phyloP scores from a whole-genome alignment of 2,797 vertebrate species.

The Sebastes kiyomatsui region DNA sequence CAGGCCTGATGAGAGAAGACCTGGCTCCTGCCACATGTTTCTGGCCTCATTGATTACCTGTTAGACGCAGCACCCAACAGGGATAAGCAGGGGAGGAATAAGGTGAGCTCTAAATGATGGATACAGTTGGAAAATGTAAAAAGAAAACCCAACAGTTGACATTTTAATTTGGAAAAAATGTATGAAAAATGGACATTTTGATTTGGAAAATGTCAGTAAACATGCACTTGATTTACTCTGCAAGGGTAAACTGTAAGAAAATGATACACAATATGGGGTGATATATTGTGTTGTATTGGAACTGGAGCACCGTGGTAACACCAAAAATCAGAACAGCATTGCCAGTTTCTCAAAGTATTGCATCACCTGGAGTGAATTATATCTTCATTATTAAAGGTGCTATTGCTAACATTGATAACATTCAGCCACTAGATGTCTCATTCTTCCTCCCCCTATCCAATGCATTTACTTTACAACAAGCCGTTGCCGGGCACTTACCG shows the following conservation, averaged over 20 bases:
- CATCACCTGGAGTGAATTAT: neutral
- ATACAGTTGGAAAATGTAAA: neutral
- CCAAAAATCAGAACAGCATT: no score
- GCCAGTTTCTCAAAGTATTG: neutral
- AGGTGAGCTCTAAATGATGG: neutral
- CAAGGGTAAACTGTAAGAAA: neutral
- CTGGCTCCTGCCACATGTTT: conserved; percentile 1
- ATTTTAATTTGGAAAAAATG: neutral
- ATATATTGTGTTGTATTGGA: neutral
- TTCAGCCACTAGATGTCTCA: no score
- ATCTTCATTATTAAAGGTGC: no score
- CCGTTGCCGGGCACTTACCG: no score
- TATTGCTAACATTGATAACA: no score
- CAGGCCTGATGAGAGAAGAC: conserved; percentile 40
- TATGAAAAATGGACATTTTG: neutral
- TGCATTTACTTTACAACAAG: no score
- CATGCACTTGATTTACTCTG: neutral
- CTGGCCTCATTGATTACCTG: conserved; percentile 66
- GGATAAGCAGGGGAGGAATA: neutral
- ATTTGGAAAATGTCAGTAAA: neutral
- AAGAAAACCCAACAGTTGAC: neutral
- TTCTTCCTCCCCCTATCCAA: no score
- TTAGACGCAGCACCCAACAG: conserved; percentile 32
- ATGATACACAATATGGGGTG: neutral
- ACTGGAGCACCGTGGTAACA: neutral